phyloP scores from a whole-genome alignment of 2,888 invertebrate species.

The Lasioglossum pauxillum region DNA sequence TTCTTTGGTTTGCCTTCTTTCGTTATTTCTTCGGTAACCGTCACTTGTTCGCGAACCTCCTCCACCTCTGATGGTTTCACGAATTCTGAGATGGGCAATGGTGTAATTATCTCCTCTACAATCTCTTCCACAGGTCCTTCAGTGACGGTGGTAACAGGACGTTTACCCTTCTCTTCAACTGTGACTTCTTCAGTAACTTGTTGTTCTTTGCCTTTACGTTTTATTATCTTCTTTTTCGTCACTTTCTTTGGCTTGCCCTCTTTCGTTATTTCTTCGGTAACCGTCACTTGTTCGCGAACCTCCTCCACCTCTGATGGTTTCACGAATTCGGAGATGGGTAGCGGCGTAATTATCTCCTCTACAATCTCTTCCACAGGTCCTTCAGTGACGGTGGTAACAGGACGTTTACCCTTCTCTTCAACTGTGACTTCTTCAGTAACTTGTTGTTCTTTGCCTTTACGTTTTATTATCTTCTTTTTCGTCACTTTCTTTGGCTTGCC shows the following conservation, averaged over 20 bases:
- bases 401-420: conserved; percentile 71
- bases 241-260: conserved; percentile 76
- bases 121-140: too few species aligned
- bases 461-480: conserved; percentile 37
- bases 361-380: too few species aligned
- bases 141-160: too few species aligned
- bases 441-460: conserved; percentile 72
- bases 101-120: neutral
- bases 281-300: conserved; percentile 36
- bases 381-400: too few species aligned
- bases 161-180: too few species aligned
- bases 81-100: conserved; percentile 66
- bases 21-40: conserved; percentile 71
- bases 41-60: conserved; percentile 66
- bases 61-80: conserved; percentile 72
- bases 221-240: conserved; percentile 77
- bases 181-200: conserved; percentile 73
- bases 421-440: conserved; percentile 73
- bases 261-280: conserved; percentile 57
- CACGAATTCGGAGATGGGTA: conserved; percentile 64
- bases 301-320: conserved; percentile 72
- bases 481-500: conserved; percentile 79
- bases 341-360: neutral
- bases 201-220: conserved; percentile 75
- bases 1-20: conserved; percentile 71